A percentile compares a stretch with the other conserved stretches of the same genome.
These are phyloP conservation scores for Phymastichus coffea DNA, from an alignment of 1,140 invertebrate species.

Conservation along the genomic window DNA sequence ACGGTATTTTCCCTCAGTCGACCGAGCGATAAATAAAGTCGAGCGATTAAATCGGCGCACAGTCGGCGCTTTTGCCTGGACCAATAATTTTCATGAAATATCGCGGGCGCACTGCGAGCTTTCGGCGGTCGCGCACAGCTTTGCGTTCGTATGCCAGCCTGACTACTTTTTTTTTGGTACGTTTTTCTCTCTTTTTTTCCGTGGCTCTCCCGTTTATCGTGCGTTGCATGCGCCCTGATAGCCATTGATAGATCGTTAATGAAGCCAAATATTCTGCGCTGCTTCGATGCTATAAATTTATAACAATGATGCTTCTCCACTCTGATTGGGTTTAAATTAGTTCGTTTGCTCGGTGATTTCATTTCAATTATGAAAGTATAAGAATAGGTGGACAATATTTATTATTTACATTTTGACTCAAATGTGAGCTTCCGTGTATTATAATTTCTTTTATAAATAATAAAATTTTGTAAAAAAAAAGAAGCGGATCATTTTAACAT, in stretches of 20 bases:
- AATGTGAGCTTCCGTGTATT: no score
- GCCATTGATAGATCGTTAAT: conserved; percentile 42
- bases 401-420: no score
- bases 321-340: no score
- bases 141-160: conserved; percentile 20
- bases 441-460: no score
- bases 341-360: no score
- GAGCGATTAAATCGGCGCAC: conserved; percentile 40
- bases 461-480: no score
- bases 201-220: conserved; percentile 27
- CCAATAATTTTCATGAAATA: conserved; percentile 43
- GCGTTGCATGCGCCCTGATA: conserved; percentile 28
- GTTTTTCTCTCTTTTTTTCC: not conserved
- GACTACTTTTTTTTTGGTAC: not conserved
- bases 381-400: no score
- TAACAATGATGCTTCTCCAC: no score
- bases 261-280: conserved; percentile 37
- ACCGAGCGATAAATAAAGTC: conserved; percentile 39
- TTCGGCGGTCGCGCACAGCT: conserved; percentile 12
- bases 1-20: not conserved
- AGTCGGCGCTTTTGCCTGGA: conserved; percentile 39
- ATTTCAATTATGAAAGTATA: no score
- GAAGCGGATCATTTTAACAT: no score
- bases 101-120: conserved; percentile 26
- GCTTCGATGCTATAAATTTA: no score